phyloP scores from a whole-genome alignment of 2,113 vertebrate species.

The Aptenodytes patagonicus region DNA sequence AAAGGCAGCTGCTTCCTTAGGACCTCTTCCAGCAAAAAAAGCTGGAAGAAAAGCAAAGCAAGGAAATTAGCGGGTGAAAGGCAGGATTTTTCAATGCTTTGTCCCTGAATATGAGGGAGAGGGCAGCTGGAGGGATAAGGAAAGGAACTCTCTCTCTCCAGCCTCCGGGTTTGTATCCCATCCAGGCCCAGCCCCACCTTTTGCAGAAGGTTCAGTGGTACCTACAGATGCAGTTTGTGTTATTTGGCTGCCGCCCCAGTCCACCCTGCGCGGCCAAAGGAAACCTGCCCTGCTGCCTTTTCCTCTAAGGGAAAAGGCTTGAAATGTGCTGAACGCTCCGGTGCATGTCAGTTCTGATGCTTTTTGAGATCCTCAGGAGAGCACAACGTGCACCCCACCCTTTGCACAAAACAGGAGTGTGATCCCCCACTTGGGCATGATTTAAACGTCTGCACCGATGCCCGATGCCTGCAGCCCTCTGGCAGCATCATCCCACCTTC shows the following conservation, averaged over 20 bases:
- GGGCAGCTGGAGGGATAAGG: not conserved
- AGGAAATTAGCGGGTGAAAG: too few species aligned
- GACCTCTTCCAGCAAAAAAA: not conserved
- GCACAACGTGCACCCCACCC: not conserved
- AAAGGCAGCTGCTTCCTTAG: not conserved
- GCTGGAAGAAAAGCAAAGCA: too few species aligned
- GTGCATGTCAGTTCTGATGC: not conserved
- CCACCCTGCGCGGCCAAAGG: accelerated
- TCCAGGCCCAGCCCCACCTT: not conserved
- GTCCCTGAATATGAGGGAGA: not conserved
- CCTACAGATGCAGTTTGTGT: not conserved
- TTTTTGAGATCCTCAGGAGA: not conserved
- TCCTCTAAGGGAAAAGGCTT: not conserved
- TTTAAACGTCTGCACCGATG: not conserved
- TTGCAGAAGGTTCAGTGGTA: not conserved
- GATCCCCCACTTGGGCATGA: too few species aligned
- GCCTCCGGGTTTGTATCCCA: not conserved
- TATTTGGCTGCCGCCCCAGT: accelerated
- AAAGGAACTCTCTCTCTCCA: not conserved
- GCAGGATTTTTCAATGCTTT: too few species aligned
- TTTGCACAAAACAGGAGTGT: not conserved
- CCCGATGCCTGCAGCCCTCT: accelerated
- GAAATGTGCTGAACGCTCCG: not conserved
- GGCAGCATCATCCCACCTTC: not conserved
- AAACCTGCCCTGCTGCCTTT: not conserved